phyloP scores from a whole-genome alignment of 2,888 invertebrate species.

The Tenodera sinensis region DNA sequence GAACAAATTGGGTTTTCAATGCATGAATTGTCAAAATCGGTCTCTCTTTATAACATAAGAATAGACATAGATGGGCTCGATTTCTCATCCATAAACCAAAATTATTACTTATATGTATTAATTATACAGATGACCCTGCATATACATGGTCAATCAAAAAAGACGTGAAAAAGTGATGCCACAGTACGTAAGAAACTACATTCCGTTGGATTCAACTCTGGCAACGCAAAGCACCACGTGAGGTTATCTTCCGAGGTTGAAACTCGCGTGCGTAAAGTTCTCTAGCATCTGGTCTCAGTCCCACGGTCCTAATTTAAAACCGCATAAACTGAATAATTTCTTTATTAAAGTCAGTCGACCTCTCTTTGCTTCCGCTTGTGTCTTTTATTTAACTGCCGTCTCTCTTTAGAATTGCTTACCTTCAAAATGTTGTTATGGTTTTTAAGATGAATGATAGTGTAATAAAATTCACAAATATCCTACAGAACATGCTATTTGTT shows the following conservation, averaged over 20 bases:
- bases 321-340: slow-evolving; percentile 7
- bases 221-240: neutral
- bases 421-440: neutral
- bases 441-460: neutral
- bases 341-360: neutral
- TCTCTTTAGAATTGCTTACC: neutral
- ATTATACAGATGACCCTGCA: too few relatives aligned
- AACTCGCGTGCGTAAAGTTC: neutral
- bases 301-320: slow-evolving; percentile 11
- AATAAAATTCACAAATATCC: neutral
- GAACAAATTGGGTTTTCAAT: too few relatives aligned
- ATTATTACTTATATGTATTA: too few relatives aligned
- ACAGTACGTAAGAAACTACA: neutral
- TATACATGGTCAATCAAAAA: too few relatives aligned
- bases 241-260: neutral
- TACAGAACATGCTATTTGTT: neutral
- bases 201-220: neutral
- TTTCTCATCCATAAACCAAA: too few relatives aligned
- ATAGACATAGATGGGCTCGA: too few relatives aligned
- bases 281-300: slow-evolving; percentile 8
- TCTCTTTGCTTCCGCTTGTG: neutral
- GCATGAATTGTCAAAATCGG: too few relatives aligned
- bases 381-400: neutral
- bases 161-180: too few relatives aligned
- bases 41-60: too few relatives aligned